Base-by-base conservation (phyloP, 92 coral and sea anemone genomes). In the Parazoanthus swiftii region DNA sequence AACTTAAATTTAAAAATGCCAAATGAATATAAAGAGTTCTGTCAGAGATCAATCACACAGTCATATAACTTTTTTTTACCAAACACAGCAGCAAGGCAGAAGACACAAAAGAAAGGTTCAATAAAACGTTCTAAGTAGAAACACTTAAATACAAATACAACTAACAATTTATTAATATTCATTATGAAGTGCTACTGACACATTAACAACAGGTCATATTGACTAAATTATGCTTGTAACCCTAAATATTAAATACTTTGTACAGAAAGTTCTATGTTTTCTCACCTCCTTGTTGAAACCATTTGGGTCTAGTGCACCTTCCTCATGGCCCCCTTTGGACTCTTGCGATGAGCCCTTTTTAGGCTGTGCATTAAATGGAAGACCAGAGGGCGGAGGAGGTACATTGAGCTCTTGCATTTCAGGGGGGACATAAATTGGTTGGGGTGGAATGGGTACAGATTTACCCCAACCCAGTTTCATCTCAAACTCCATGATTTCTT, bases 381-480 rank as follows among this genome's bases (percentile, higher is more conserved):
- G 85, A 74, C 99, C 99, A 70, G 99, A 97, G 65, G 96, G 98
- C 36, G 99, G 99, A 13, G 99, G 99, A 18, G 99, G 99, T 20
- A 94, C 93, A 85, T 89, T 93, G 80, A 93, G 97, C 85, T 97
- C 99, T 74, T 95, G 97, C 98, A 95, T 95, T 87, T 97, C 99
- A 82, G 99, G 99, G 89, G 99, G 98, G 88, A 97, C 94, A 79
- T 97, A 97, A 58, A 97, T 97, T 25, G 99, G 99, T 79, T 97
- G 99, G 11, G 99, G 99, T 33, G 99, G 99, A 80, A 97, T 91
- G 29, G 99, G 99, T 29, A 97, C 99, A 48, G 98, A 92, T 91
- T 97, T 97, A 58, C 99, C 99, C 99, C 99, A 97, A 21, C 99
- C 99, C 51, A 97, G 90, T 85, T 97, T 97, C 99, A 97, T 97